phyloP scores from a whole-genome alignment of 2,113 vertebrate genomes.

The Oenanthe melanoleuca region DNA sequence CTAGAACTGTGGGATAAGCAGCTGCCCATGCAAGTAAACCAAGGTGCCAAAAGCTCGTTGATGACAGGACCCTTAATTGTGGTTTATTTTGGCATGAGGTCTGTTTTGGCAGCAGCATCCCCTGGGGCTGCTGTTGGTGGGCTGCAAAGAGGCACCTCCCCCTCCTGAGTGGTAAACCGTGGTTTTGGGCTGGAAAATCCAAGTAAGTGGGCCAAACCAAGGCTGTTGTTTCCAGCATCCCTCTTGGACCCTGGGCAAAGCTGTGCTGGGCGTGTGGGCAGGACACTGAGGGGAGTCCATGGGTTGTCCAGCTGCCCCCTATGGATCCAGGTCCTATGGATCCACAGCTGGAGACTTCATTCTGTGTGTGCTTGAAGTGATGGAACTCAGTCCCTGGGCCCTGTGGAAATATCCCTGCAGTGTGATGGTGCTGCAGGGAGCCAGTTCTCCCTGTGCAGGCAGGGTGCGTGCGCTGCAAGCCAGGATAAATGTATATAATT shows the following conservation, averaged over 20 bases:
- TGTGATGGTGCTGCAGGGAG: accelerated
- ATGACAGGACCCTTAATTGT: neutral
- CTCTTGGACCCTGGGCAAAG: accelerated
- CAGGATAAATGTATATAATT: neutral
- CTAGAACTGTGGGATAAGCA: neutral
- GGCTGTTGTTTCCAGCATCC: neutral
- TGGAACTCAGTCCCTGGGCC: accelerated
- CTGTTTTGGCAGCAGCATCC: neutral
- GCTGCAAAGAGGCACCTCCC: neutral
- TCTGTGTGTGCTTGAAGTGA: accelerated
- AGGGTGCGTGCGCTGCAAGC: neutral
- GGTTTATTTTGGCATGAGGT: neutral
- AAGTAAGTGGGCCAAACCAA: too few relatives aligned
- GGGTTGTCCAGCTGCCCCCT: neutral
- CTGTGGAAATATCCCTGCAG: neutral
- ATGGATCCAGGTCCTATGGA: neutral
- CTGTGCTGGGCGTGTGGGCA: neutral
- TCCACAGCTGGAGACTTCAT: neutral
- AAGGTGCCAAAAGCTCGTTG: neutral
- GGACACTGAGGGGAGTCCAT: neutral
- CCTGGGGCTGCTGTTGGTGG: neutral
- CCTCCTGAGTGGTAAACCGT: neutral
- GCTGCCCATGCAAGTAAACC: accelerated
- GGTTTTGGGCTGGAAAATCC: neutral
- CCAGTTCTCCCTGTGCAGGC: neutral